phyloP scores from a whole-genome alignment of 2,888 invertebrate species.

The Ligdia adustata region DNA sequence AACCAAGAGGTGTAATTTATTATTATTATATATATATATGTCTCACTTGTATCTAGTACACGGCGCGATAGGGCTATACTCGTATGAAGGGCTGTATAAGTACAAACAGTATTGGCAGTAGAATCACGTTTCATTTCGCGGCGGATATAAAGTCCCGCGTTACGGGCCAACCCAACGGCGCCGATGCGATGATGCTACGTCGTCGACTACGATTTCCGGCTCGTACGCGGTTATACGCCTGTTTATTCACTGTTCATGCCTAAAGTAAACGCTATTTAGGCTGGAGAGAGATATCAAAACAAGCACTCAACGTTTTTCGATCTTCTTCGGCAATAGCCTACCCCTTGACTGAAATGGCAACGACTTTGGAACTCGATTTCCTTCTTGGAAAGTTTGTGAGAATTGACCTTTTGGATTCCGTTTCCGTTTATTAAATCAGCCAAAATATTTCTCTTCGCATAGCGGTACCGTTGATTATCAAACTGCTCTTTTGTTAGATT shows the following conservation, averaged over 20 bases:
- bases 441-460: conserved; percentile 40
- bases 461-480: conserved; percentile 34
- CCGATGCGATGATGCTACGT: conserved; percentile 67
- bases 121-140: conserved; percentile 72
- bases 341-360: conserved; percentile 37
- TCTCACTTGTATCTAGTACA: conserved; percentile 24
- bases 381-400: conserved; percentile 39
- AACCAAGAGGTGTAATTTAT: too few relatives aligned
- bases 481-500: conserved; percentile 10
- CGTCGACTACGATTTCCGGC: conserved; percentile 73
- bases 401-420: conserved; percentile 33
- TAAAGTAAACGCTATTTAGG: conserved; percentile 44
- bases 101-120: conserved; percentile 61
- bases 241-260: conserved; percentile 58
- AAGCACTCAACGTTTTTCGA: conserved; percentile 38
- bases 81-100: conserved; percentile 38
- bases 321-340: conserved; percentile 32
- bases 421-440: conserved; percentile 41
- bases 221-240: conserved; percentile 53
- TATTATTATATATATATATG: too few relatives aligned
- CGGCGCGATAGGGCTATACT: conserved; percentile 39
- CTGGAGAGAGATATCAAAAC: conserved; percentile 46
- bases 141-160: conserved; percentile 73
- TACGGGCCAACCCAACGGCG: conserved; percentile 64
- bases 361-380: conserved; percentile 47